Conservation (phyloP, 1,140 invertebrate species). For the Calycopis cecrops region DNA sequence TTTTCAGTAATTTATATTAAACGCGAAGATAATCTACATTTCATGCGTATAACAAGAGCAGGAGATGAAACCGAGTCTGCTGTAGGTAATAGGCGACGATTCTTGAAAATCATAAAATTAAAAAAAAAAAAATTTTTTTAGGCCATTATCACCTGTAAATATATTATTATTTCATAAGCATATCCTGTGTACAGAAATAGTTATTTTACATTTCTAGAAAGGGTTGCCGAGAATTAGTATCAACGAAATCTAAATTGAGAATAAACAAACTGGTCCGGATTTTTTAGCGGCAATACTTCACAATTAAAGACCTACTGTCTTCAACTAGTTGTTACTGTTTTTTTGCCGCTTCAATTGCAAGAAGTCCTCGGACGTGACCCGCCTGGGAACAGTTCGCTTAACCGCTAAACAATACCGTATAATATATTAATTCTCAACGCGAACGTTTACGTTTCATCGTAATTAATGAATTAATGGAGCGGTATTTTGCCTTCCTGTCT, state of each 20-base stretch:
- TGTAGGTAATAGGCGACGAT: no score
- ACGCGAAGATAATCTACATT: no score
- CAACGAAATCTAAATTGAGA: not conserved
- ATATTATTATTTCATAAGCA: no score
- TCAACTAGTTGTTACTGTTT: not conserved
- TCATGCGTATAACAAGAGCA: no score
- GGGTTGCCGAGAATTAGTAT: not conserved
- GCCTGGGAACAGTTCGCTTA: not conserved
- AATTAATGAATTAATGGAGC: conserved; percentile 10
- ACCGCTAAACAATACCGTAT: conserved; percentile 10
- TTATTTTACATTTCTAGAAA: not conserved
- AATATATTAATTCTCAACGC: conserved; percentile 9
- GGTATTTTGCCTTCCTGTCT: conserved; percentile 6
- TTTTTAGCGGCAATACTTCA: conserved; percentile 14
- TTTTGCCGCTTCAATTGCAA: not conserved
- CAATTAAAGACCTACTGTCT: conserved; percentile 7
- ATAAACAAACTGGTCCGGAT: conserved; percentile 19
- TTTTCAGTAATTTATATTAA: no score
- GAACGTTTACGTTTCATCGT: not conserved
- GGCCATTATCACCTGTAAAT: no score
- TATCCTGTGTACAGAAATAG: no score
- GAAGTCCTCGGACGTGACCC: not conserved
- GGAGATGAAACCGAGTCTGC: no score
- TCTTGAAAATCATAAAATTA: no score
- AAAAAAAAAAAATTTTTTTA: no score